Percentiles rank a stretch among this genome's conserved stretches.
phyloP scores from a whole-genome alignment of 2,113 vertebrate species.

The Megaleporinus macrocephalus region DNA sequence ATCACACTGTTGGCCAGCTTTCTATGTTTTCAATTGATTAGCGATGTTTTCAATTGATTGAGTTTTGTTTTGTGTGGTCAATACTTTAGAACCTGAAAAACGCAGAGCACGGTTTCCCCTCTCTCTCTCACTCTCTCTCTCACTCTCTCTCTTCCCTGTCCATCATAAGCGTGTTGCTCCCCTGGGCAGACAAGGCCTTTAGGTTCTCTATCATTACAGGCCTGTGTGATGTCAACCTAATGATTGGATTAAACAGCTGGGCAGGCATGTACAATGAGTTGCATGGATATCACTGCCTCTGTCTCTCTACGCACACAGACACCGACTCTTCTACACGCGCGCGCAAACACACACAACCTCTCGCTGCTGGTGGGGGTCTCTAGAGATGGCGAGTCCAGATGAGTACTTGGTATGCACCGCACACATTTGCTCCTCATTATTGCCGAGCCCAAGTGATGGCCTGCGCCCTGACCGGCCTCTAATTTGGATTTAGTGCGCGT shows the following conservation, averaged over 20 bases:
- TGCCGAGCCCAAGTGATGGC: conserved; percentile 9
- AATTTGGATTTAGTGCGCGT: conserved; percentile 43
- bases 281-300: conserved; percentile 11
- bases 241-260: conserved; percentile 60
- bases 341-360: neutral
- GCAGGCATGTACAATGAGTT: conserved; percentile 37
- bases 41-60: no score
- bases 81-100: neutral
- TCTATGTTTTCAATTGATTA: neutral
- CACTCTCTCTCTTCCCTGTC: neutral
- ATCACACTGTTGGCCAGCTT: neutral
- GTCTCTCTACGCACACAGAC: neutral
- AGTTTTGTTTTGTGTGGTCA: neutral
- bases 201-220: conserved; percentile 25
- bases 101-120: neutral
- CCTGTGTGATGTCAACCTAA: conserved; percentile 42
- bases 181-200: neutral
- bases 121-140: neutral
- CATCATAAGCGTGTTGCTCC: neutral
- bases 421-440: conserved; percentile 36
- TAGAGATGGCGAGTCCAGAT: conserved; percentile 23
- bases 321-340: neutral
- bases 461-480: conserved; percentile 21
- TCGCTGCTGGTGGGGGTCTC: conserved; percentile 1
- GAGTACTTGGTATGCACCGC: conserved; percentile 35